Percentiles rank a stretch among this genome's conserved stretches.
Evolutionary conservation across 2,113 vertebrate species (phyloP).

Genomic region (Saguinus midas): DNA sequence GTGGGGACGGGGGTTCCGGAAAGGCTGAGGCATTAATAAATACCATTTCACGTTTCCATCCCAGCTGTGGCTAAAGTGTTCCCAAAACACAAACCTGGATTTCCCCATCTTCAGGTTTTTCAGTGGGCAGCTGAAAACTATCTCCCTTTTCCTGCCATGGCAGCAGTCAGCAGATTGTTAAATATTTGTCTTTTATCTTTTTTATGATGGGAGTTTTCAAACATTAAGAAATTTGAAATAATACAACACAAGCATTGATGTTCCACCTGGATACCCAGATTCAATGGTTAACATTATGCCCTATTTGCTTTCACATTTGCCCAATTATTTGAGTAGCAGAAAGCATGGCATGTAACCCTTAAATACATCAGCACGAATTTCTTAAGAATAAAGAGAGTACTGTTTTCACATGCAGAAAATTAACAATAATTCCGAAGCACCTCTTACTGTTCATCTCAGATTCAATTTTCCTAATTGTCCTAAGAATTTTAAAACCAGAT

Average conservation of each 20-base stretch:
- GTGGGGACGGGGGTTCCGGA: background rate
- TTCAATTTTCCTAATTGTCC: background rate
- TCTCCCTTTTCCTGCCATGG: background rate
- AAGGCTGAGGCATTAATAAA: background rate
- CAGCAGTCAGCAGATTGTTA: background rate
- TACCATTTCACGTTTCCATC: background rate
- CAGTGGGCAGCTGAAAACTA: too few species aligned
- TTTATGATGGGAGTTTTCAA: background rate
- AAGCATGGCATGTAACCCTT: background rate
- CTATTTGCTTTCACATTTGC: background rate
- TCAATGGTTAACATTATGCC: background rate
- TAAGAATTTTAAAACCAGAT: background rate
- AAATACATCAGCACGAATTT: background rate
- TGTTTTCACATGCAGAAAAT: background rate
- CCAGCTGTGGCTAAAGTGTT: background rate
- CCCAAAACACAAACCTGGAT: background rate
- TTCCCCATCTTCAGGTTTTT: background rate
- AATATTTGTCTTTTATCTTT: background rate
- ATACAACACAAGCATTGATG: background rate
- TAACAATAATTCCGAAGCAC: background rate
- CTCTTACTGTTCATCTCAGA: background rate
- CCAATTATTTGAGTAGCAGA: background rate
- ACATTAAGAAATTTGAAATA: background rate
- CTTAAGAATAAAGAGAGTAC: background rate
- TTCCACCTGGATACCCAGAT: background rate